A percentile compares a stretch with the other conserved stretches of the same genome.
Conservation (phyloP, 2,888 invertebrate species). For the Helleia helle region DNA sequence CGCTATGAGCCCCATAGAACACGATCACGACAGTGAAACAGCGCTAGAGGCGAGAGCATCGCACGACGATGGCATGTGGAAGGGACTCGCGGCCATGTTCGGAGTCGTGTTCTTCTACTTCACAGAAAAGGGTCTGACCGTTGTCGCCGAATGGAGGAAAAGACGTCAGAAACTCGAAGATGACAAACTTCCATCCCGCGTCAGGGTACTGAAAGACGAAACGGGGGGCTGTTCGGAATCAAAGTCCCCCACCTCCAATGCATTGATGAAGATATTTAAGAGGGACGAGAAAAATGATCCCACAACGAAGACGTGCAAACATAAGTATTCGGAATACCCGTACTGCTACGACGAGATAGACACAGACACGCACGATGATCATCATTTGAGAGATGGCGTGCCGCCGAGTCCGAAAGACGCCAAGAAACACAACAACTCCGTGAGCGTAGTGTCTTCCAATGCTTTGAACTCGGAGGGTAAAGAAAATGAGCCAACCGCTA, state of each 20-base stretch:
- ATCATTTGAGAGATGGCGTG: slow-evolving; percentile 64
- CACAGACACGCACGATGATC: slow-evolving; percentile 79
- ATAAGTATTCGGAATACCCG: slow-evolving; percentile 91
- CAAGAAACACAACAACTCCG: slow-evolving; percentile 60
- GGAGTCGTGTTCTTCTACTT: slow-evolving; percentile 93
- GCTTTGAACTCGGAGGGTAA: slow-evolving; percentile 50
- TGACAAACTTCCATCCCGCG: slow-evolving; percentile 76
- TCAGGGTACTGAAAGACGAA: slow-evolving; percentile 82
- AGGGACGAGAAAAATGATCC: slow-evolving; percentile 56
- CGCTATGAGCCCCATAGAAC: slow-evolving; percentile 71
- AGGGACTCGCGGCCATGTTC: slow-evolving; percentile 86
- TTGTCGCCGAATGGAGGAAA: slow-evolving; percentile 88
- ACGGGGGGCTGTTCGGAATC: slow-evolving; percentile 56
- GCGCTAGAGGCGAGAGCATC: slow-evolving; percentile 29
- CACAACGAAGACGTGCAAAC: slow-evolving; percentile 84
- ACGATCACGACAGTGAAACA: slow-evolving; percentile 29
- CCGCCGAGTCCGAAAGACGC: slow-evolving; percentile 55
- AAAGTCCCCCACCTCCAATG: slow-evolving; percentile 53
- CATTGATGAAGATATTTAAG: slow-evolving; percentile 57
- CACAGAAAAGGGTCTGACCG: slow-evolving; percentile 86
- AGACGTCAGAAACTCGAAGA: slow-evolving; percentile 80
- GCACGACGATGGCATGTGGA: slow-evolving; percentile 85
- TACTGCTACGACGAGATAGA: slow-evolving; percentile 91
- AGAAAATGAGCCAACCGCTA: slow-evolving; percentile 51
- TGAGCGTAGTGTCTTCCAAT: slow-evolving; percentile 64